Percentiles rank a stretch among this genome's conserved stretches.
These are phyloP conservation scores for Varanus komodoensis DNA, from an alignment of 2,113 vertebrate genomes.

Conservation along the genomic window DNA sequence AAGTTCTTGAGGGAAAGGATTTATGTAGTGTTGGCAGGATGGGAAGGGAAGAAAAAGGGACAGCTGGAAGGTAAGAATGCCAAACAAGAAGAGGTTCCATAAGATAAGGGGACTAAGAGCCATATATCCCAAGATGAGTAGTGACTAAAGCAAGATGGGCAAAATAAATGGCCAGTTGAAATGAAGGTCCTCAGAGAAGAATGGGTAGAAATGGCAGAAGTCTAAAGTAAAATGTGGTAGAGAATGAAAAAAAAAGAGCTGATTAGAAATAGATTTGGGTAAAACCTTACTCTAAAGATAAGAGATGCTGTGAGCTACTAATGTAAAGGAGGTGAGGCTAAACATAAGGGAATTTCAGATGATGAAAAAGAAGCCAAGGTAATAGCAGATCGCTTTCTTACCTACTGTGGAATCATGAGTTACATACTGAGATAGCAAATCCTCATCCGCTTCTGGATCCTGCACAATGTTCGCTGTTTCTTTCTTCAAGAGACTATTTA, in stretches of 20 bases:
- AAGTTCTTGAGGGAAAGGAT: not conserved
- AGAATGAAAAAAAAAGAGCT: not conserved
- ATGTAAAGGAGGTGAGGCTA: not conserved
- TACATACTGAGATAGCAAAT: conserved; percentile 91
- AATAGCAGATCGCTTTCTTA: conserved; percentile 61
- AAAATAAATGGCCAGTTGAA: not conserved
- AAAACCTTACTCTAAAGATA: not conserved
- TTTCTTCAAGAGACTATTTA: conserved; percentile 63
- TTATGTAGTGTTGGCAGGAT: not conserved
- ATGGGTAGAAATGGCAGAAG: not conserved
- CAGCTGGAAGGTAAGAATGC: not conserved
- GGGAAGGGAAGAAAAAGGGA: not conserved
- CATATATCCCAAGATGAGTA: not conserved
- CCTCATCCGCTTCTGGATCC: conserved; percentile 82
- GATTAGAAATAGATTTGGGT: not conserved
- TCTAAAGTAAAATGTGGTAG: not conserved
- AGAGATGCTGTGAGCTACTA: not conserved
- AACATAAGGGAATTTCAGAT: not conserved
- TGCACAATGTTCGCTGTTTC: conserved; percentile 47
- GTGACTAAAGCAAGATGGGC: not conserved
- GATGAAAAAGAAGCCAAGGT: not conserved
- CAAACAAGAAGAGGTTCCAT: not conserved
- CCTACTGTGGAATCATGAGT: conserved; percentile 82
- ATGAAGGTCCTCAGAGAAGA: not conserved
- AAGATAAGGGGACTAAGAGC: not conserved